phyloP scores from a whole-genome alignment of 2,888 invertebrate genomes.

The Luffia ferchaultella region DNA sequence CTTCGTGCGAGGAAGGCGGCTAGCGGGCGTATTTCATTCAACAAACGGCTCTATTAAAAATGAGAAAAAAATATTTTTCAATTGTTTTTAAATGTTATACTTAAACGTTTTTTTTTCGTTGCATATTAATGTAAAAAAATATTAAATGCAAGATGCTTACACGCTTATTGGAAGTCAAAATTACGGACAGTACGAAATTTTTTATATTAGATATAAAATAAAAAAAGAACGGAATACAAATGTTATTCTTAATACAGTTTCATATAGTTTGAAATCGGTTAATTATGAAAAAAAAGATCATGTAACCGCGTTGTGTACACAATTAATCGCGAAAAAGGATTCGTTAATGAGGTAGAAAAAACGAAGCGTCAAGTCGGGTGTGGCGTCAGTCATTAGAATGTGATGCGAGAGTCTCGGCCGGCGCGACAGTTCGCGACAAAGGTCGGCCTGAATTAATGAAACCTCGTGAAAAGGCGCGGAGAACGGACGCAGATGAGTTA shows the following conservation, averaged over 20 bases:
- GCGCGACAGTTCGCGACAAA: slow-evolving; percentile 32
- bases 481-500: slow-evolving; percentile 46
- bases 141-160: too few relatives aligned
- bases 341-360: slow-evolving; percentile 56
- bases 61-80: neutral
- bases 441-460: slow-evolving; percentile 51
- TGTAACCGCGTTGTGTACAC: too few relatives aligned
- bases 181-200: too few relatives aligned
- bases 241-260: too few relatives aligned
- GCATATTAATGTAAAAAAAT: too few relatives aligned
- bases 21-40: neutral
- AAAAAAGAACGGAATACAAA: too few relatives aligned
- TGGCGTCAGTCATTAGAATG: slow-evolving; percentile 17
- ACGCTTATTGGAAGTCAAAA: too few relatives aligned
- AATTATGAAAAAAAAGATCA: too few relatives aligned
- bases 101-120: neutral
- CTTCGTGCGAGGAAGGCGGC: neutral
- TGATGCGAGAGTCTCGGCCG: neutral
- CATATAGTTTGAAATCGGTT: too few relatives aligned
- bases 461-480: slow-evolving; percentile 46
- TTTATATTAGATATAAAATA: too few relatives aligned
- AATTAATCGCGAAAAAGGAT: slow-evolving; percentile 15
- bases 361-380: slow-evolving; percentile 28
- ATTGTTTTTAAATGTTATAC: too few relatives aligned
- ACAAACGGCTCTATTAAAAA: neutral